These are phyloP conservation scores for Ostrea denselamellosa DNA, from an alignment of 1,140 invertebrate species.

Conservation along the genomic window DNA sequence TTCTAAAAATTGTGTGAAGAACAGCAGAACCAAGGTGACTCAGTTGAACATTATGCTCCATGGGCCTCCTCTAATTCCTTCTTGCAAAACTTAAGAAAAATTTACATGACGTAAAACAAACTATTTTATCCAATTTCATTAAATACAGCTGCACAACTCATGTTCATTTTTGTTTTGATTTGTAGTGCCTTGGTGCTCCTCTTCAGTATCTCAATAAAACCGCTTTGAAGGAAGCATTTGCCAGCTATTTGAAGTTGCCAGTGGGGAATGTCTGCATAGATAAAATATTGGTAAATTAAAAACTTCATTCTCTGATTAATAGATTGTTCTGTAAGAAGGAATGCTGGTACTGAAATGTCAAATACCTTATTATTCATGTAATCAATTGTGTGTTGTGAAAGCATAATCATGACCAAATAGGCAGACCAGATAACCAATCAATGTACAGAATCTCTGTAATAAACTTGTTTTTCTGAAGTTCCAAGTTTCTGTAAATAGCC, in stretches of 20 bases:
- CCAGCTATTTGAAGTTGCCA: constrained; percentile 33
- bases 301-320: neutral
- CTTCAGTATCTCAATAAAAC: constrained; percentile 10
- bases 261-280: constrained; percentile 28
- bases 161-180: neutral
- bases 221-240: constrained; percentile 24
- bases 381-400: neutral
- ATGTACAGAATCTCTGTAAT: neutral
- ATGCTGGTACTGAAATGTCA: neutral
- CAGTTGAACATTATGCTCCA: neutral
- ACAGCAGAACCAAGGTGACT: neutral
- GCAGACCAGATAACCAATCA: neutral
- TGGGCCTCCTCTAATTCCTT: neutral
- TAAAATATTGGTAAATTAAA: constrained; percentile 12
- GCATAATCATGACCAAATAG: neutral
- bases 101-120: neutral
- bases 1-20: too few species aligned
- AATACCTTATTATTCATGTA: neutral
- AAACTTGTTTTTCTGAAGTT: neutral
- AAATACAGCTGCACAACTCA: too few species aligned
- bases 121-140: too few species aligned
- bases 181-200: constrained; percentile 18
- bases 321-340: neutral
- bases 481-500: neutral
- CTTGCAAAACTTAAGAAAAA: neutral